Conservation (phyloP, 2,888 invertebrate genomes). For the Perizoma affinitatum region DNA sequence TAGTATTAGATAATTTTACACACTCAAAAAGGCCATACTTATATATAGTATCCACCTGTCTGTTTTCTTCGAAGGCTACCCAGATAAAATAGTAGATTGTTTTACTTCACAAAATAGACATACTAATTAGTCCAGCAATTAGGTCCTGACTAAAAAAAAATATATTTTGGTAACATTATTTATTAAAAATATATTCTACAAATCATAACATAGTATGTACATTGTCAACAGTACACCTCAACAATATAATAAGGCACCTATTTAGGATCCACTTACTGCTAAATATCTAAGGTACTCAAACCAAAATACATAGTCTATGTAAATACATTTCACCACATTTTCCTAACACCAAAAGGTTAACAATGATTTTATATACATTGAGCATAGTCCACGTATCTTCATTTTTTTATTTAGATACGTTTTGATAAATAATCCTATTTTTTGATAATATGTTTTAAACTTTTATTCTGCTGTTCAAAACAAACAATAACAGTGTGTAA, state of each 20-base stretch:
- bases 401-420: conserved; percentile 5
- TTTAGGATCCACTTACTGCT: conserved; percentile 44
- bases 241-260: conserved; percentile 77
- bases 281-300: conserved; percentile 44
- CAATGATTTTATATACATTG: conserved; percentile 67
- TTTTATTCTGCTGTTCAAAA: conserved; percentile 2
- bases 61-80: too few relatives aligned
- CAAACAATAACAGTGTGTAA: conserved; percentile 15
- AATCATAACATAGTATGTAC: conserved; percentile 81
- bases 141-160: conserved; percentile 31
- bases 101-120: too few relatives aligned
- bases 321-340: conserved; percentile 67
- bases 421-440: not conserved
- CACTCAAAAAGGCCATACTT: too few relatives aligned
- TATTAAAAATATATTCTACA: conserved; percentile 77
- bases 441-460: too few relatives aligned
- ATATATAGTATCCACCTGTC: too few relatives aligned
- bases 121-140: too few relatives aligned
- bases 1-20: too few relatives aligned
- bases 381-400: conserved; percentile 56
- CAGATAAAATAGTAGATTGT: too few relatives aligned
- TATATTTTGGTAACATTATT: conserved; percentile 70
- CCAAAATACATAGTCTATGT: conserved; percentile 54
- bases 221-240: conserved; percentile 78
- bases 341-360: conserved; percentile 56